Base-by-base conservation (phyloP, 2,888 invertebrate species). In the Meteorus cinctellus region DNA sequence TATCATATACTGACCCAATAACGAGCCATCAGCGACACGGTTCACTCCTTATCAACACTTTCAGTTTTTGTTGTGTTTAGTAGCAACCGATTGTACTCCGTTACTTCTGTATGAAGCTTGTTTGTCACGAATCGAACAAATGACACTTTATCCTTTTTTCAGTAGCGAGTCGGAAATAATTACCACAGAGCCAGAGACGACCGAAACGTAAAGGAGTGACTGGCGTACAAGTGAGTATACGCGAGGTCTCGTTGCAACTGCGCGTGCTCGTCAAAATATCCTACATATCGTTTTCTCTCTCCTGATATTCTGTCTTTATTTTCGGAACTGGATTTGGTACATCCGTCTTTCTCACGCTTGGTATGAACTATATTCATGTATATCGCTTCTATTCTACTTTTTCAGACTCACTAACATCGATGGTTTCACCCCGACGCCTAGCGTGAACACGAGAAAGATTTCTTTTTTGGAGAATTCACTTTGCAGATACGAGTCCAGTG, bases 151-250 rank as follows among this genome's bases (percentile, higher is more conserved):
- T 41, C 10, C 55, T 73, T 10, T 71, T 60, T 60, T 51, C 34
- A 16, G 34, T 29, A 29, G n/a, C 29, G 41, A 72, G 4, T 16
- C 16, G 5, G 4, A 55, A 72, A 73, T 86, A 86, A 86, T 87
- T 86, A 86, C 84, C 85, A 85, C 87, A 85, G 84, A 82, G 84
- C 27, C 83, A 83, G 85, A 82, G 82, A 81, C 85, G 86, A 87
- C 85, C 86, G 85, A 85, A 84, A 86, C 84, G 84, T 86, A 86
- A 86, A 87, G 85, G 86, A 86, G 84, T 85, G 84, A 85, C 87
- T 86, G 85, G 84, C 84, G 85, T 84, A 84, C 81, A 82, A 84
- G 80, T 80, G 80, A 82, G 81, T 76, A 76, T 82, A 82, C 81
- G 82, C 82, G 82, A 80, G 80, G 81, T 78, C 77, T 75, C 76